Percentiles rank a stretch among this genome's conserved stretches.
phyloP scores from a whole-genome alignment of 2,888 invertebrate genomes.

The Drosophila leonis region DNA sequence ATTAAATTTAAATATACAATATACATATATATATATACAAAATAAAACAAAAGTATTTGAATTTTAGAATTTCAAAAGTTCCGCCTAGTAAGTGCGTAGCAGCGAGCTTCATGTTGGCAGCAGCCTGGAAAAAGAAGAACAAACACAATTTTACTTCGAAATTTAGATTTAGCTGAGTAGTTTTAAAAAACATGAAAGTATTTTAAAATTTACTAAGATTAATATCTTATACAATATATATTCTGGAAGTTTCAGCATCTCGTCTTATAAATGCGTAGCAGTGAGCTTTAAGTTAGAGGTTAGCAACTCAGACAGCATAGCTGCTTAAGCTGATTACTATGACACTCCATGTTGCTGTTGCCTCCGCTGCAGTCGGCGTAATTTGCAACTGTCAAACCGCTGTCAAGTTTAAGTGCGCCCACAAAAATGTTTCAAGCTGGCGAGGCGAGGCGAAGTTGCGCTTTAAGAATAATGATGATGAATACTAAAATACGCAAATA shows the following conservation, averaged over 20 bases:
- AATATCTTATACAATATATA: neutral
- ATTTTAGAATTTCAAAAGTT: neutral
- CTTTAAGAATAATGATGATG: slow-evolving; percentile 76
- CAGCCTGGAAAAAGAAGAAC: neutral
- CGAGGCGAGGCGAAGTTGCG: slow-evolving; percentile 39
- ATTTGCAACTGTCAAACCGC: slow-evolving; percentile 76
- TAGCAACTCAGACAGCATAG: neutral
- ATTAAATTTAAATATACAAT: slow-evolving; percentile 76
- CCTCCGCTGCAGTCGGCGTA: slow-evolving; percentile 29
- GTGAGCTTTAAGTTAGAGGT: neutral
- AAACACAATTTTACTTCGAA: too few species aligned
- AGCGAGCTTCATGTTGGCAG: neutral
- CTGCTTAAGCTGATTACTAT: slow-evolving; percentile 10
- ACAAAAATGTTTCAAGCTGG: slow-evolving; percentile 58
- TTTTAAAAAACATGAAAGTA: neutral
- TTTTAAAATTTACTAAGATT: neutral
- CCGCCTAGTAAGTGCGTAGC: neutral
- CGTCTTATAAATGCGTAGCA: slow-evolving; percentile 2
- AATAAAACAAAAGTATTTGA: slow-evolving; percentile 31
- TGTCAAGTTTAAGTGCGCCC: slow-evolving; percentile 69
- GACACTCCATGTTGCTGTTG: slow-evolving; percentile 20
- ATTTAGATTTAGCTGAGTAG: neutral
- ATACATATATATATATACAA: slow-evolving; percentile 72
- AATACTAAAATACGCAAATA: slow-evolving; percentile 78
- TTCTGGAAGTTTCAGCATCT: neutral